Conservation (phyloP, 2,888 invertebrate genomes). For the Proisotoma minuta region DNA sequence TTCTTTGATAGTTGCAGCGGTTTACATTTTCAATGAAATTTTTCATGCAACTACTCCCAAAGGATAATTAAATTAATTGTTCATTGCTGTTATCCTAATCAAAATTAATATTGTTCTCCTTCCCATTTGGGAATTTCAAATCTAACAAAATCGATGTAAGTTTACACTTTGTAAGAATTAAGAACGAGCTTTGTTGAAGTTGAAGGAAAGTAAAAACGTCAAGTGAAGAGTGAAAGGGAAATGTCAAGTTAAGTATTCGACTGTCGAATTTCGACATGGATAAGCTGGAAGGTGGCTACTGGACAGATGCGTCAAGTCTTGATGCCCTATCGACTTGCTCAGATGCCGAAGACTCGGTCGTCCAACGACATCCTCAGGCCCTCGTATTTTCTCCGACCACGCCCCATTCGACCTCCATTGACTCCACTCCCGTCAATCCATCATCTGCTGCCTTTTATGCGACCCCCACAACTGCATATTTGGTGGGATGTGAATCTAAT, state of each 20-base stretch:
- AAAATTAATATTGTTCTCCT: too few species aligned
- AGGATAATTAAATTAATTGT: too few species aligned
- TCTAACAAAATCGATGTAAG: too few species aligned
- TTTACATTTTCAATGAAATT: too few species aligned
- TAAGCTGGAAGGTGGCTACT: conserved; percentile 19
- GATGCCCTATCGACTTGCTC: conserved; percentile 23
- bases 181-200: neutral
- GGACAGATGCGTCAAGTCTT: conserved; percentile 32
- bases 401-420: conserved; percentile 10
- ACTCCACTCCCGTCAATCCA: conserved; percentile 10
- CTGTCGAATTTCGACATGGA: conserved; percentile 9
- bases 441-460: neutral
- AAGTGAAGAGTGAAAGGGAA: too few species aligned
- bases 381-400: conserved; percentile 30
- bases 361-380: neutral
- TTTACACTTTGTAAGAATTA: too few species aligned
- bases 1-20: too few species aligned
- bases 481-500: conserved; percentile 27
- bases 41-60: too few species aligned
- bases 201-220: neutral
- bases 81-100: too few species aligned
- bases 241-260: conserved; percentile 6
- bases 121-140: too few species aligned
- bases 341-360: conserved; percentile 4
- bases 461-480: conserved; percentile 31